A percentile compares a stretch with the other conserved stretches of the same genome.
phyloP scores from a whole-genome alignment of 2,888 invertebrate species.

The Uropetala carovei region DNA sequence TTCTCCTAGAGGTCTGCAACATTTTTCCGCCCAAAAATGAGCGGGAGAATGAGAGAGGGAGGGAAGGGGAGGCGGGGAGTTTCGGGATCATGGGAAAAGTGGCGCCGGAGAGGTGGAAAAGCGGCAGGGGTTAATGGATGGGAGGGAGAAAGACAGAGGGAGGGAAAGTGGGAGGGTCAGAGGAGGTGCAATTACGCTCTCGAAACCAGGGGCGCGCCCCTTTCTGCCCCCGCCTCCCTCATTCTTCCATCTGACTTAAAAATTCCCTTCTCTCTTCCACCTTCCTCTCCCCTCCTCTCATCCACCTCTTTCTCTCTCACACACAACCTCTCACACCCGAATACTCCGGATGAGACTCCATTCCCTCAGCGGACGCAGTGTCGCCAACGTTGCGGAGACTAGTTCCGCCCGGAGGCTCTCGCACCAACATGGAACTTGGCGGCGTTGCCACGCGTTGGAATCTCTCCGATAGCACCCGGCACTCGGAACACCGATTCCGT shows the following conservation, averaged over 20 bases:
- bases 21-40: not conserved
- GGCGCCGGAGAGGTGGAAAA: conserved; percentile 37
- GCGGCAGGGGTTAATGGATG: conserved; percentile 14
- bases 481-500: conserved; percentile 17
- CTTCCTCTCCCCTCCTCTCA: not conserved
- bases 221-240: not conserved
- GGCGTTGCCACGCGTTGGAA: conserved; percentile 13
- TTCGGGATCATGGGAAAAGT: not conserved
- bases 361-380: not conserved
- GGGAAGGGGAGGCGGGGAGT: not conserved
- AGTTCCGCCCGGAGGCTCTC: conserved; percentile 1
- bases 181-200: conserved; percentile 56
- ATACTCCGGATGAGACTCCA: conserved; percentile 35
- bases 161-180: conserved; percentile 34
- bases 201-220: conserved; percentile 44
- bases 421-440: not conserved
- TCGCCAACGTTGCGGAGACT: conserved; percentile 8
- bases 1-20: not conserved
- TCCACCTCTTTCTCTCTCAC: not conserved
- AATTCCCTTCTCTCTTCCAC: conserved; percentile 29
- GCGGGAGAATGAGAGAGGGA: too few relatives aligned
- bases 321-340: not conserved
- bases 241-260: conserved; percentile 1
- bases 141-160: conserved; percentile 5
- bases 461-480: not conserved